A percentile compares a stretch with the other conserved stretches of the same genome.
These are phyloP conservation scores for Tor tambroides DNA, from an alignment of 2,113 vertebrate species.

Conservation along the genomic window DNA sequence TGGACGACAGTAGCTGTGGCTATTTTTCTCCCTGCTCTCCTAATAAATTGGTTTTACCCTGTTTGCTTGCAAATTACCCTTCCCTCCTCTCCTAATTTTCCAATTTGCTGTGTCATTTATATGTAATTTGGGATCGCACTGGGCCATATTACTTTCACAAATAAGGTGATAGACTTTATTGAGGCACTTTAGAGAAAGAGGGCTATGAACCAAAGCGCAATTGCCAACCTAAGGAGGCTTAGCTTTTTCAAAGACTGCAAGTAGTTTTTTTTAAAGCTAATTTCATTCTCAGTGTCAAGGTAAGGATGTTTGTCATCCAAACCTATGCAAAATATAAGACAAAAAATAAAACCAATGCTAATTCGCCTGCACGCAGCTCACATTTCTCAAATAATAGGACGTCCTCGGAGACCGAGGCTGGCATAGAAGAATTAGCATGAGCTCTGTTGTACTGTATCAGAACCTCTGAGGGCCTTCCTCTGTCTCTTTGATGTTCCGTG, in stretches of 20 bases:
- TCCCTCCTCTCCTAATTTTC: slow-evolving; percentile 80
- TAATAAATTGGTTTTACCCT: slow-evolving; percentile 83
- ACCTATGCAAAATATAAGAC: slow-evolving; percentile 59
- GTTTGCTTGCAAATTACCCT: slow-evolving; percentile 80
- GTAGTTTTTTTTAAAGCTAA: slow-evolving; percentile 56
- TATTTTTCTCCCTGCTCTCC: slow-evolving; percentile 62
- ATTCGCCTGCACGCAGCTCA: background rate
- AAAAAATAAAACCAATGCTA: slow-evolving; percentile 7
- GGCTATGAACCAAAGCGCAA: slow-evolving; percentile 71
- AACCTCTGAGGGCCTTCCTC: background rate
- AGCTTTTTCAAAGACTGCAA: slow-evolving; percentile 41
- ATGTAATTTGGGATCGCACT: slow-evolving; percentile 77
- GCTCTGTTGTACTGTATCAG: slow-evolving; percentile 2
- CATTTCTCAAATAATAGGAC: background rate
- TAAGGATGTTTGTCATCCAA: slow-evolving; percentile 51
- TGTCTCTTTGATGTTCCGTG: slow-evolving; percentile 5
- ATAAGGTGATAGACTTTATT: slow-evolving; percentile 78
- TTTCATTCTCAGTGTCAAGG: slow-evolving; percentile 74
- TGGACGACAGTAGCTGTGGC: slow-evolving; percentile 63
- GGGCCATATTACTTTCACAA: slow-evolving; percentile 77
- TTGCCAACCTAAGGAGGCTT: slow-evolving; percentile 63
- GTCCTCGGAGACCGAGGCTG: background rate
- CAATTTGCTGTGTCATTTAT: slow-evolving; percentile 84
- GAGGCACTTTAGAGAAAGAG: slow-evolving; percentile 70
- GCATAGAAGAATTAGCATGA: background rate